Evolutionary conservation across 2,113 vertebrate genomes (phyloP), one percentile per base, ranked within the genome.

Genomic region (Hirundichthys speculiger): DNA sequence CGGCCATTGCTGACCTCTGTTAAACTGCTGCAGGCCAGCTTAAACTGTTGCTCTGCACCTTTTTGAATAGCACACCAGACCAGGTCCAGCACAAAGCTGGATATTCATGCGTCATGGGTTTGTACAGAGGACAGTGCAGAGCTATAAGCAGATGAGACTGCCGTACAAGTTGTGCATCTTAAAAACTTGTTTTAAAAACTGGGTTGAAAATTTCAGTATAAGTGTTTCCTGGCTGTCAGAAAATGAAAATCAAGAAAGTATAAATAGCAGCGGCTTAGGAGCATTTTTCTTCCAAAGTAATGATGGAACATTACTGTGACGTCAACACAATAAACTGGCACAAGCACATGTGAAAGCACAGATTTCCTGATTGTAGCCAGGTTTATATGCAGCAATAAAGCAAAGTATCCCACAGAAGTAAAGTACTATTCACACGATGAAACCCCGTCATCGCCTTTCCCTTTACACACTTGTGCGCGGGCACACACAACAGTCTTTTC

Each of bases 1-100:
- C 20, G 34, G 54, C 62, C 74, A 82, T 27, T n/a, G 12, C 55
- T 81, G 58, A 75, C 82, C 82, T 69, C 64, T 41, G 14, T 38
- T 68, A 55, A 34, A 65, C 27, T 15, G 57, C 73, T 77, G 63
- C 61, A 63, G 58, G 39, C 24, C n/a, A 5, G 54, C 39, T 49
- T 21, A 66, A 54, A 47, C 58, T 65, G 66, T 24, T 51, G 49
- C 47, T 38, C 4, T 2, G 42, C 53, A 78, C 47, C 51, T 58
- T 70, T 69, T 22, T 48, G 14, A 48, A 72, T n/a, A 48, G 47
- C 18, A 61, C 43, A 55, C 19, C 49, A 58, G 15, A 43, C 34
- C 20, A 18, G 16, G 10, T 58, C 54, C 51, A 34, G 25, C 53
- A 55, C 12, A 51, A 56, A 54, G 38, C 34, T 55, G 48, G 39